A percentile compares a stretch with the other conserved stretches of the same genome.
phyloP scores from a whole-genome alignment of 2,888 invertebrate species.

The Pycnomerus fuliginosus region DNA sequence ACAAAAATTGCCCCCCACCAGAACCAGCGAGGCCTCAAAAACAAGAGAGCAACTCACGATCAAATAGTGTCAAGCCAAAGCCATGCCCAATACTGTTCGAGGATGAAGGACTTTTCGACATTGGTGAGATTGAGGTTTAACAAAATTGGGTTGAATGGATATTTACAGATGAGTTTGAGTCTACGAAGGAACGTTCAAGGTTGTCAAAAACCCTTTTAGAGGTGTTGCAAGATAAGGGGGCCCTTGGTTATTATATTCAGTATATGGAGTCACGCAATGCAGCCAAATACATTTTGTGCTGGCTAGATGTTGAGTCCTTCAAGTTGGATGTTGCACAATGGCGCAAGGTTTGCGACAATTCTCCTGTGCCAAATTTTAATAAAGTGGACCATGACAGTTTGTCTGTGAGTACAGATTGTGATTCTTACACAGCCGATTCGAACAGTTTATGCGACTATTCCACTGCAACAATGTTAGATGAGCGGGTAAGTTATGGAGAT shows the following conservation, averaged over 20 bases:
- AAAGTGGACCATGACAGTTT: conserved; percentile 50
- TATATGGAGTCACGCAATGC: conserved; percentile 78
- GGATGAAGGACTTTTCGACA: conserved; percentile 48
- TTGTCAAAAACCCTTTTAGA: conserved; percentile 75
- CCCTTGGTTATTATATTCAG: conserved; percentile 80
- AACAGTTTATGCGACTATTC: conserved; percentile 47
- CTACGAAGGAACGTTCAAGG: conserved; percentile 53
- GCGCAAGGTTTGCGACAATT: conserved; percentile 27
- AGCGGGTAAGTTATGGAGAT: no score
- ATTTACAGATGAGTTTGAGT: conserved; percentile 41
- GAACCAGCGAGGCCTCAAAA: background rate
- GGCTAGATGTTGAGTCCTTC: conserved; percentile 74
- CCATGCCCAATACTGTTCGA: conserved; percentile 34
- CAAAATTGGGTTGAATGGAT: background rate
- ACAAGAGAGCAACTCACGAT: background rate
- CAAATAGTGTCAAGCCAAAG: background rate
- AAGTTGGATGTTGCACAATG: conserved; percentile 49
- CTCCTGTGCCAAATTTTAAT: conserved; percentile 32
- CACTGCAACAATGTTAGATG: conserved; percentile 33
- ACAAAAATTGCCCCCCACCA: conserved; percentile 4
- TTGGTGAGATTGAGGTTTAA: conserved; percentile 34
- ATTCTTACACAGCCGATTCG: conserved; percentile 49
- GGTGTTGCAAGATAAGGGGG: conserved; percentile 75
- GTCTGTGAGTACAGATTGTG: conserved; percentile 53
- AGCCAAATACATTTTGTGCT: conserved; percentile 68